Evolutionary conservation across 1,140 invertebrate species (phyloP), one percentile per base, ranked within the genome.

Genomic region (Antheraea pernyi): DNA sequence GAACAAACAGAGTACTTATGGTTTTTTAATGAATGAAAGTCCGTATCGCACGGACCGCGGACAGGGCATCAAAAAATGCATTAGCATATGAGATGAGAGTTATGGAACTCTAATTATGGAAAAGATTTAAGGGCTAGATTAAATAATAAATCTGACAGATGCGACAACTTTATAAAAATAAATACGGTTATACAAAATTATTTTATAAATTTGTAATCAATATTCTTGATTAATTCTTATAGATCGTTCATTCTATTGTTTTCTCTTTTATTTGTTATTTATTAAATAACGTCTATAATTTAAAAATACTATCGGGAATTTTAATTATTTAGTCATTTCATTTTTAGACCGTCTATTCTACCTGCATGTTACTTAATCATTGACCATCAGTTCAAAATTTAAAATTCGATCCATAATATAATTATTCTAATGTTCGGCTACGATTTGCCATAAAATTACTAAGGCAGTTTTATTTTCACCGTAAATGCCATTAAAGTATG

Each of bases 71-170:
- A 53, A 53, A 53, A 53, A 72, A 68, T 46, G 39, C 60, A 87
- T 89, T 87, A 76, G 76, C 85, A 87, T 87, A 82, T 73, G 69
- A 82, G 82, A 84, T 84, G 73, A 78, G 78, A 69, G 42, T 69
- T 66, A 68, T 59, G 71, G 73, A 62, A 70, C 59, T 75, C 71
- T 74, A 77, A 81, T 80, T 79, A 78, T 53, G 46, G 46, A 11
- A 53, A 16, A 53, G 46, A 53, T 53, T 53, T 16, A 53, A 53
- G 16, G 58, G 18, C 67, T 79, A 68, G 74, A 71, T 73, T 72
- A 77, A 75, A 77, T 72, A 72, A 66, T 61, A 74, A 78, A 78
- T 77, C 75, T 74, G 39, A 62, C 53, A 42, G 39, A 65, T 62
- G 68, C 63, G 60, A 63, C 19, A 42, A 53, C 63, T 42, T 7